A percentile compares a stretch with the other conserved stretches of the same genome.
Conservation (phyloP, 2,113 vertebrate species). For the Indicator maculatus region DNA sequence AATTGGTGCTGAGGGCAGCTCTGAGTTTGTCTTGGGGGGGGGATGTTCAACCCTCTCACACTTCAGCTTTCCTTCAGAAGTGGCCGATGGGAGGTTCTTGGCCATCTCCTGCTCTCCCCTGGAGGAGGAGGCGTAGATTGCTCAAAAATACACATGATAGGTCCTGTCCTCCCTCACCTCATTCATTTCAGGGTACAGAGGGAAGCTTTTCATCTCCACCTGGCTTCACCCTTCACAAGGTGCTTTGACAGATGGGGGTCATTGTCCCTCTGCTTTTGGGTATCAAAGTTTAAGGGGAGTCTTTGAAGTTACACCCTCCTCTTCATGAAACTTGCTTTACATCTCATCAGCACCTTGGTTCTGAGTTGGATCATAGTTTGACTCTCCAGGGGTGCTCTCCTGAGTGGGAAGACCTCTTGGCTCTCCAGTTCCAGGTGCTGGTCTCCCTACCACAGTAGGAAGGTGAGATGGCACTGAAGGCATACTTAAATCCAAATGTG, state of each 20-base stretch:
- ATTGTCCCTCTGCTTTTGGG: fast-evolving
- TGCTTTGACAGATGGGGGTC: fast-evolving
- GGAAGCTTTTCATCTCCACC: constrained; percentile 12
- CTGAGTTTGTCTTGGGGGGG: fast-evolving
- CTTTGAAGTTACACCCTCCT: not conserved
- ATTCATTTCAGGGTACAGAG: constrained; percentile 18
- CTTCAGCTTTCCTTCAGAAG: not conserved
- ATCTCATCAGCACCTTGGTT: fast-evolving
- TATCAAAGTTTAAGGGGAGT: not conserved
- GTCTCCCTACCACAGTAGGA: not conserved
- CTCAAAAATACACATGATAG: not conserved
- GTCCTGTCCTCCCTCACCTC: not conserved
- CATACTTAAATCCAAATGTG: fast-evolving
- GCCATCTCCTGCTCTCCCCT: not conserved
- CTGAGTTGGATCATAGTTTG: fast-evolving
- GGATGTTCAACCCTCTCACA: not conserved
- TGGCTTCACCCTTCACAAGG: not conserved
- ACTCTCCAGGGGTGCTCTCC: not conserved
- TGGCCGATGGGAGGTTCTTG: not conserved
- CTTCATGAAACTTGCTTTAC: not conserved
- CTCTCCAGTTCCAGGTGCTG: not conserved
- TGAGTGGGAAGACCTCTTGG: not conserved
- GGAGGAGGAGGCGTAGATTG: constrained; percentile 7
- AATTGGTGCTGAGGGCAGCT: not conserved
- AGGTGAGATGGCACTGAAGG: not conserved